These are phyloP conservation scores for Ectemnius cavifrons DNA, from an alignment of 2,888 invertebrate species.

Conservation along the genomic window DNA sequence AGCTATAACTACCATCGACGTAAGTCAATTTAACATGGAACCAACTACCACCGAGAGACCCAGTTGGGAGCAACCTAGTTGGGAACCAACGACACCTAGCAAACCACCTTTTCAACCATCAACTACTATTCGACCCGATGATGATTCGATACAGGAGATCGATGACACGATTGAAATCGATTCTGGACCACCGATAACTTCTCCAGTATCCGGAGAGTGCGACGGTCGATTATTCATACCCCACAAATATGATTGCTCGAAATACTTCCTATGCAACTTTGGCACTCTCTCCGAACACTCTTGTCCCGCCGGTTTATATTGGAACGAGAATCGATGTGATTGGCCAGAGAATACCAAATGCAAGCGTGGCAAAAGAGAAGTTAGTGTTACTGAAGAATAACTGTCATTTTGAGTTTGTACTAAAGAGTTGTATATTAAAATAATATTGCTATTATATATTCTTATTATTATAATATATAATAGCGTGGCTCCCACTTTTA, in stretches of 20 bases:
- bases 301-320: slow-evolving; percentile 87
- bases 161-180: slow-evolving; percentile 70
- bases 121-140: slow-evolving; percentile 24
- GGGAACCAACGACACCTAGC: slow-evolving; percentile 44
- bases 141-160: slow-evolving; percentile 36
- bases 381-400: no score
- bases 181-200: slow-evolving; percentile 56
- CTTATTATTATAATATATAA: no score
- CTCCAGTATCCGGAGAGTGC: slow-evolving; percentile 78
- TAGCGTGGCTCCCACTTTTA: no score
- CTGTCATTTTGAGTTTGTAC: no score
- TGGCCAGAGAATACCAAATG: slow-evolving; percentile 88
- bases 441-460: no score
- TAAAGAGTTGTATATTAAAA: no score
- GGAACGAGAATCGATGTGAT: slow-evolving; percentile 90
- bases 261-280: slow-evolving; percentile 90
- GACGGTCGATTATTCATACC: slow-evolving; percentile 81
- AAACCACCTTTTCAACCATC: slow-evolving; percentile 54
- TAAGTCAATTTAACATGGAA: slow-evolving; percentile 9
- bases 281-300: slow-evolving; percentile 84
- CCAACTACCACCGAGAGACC: slow-evolving; percentile 29
- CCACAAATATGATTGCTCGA: slow-evolving; percentile 85
- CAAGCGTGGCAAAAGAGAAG: slow-evolving; percentile 49
- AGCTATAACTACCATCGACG: slow-evolving; percentile 27
- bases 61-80: slow-evolving; percentile 23